Base-by-base conservation (phyloP, 2,113 vertebrate species). In the Chloebia gouldiae region DNA sequence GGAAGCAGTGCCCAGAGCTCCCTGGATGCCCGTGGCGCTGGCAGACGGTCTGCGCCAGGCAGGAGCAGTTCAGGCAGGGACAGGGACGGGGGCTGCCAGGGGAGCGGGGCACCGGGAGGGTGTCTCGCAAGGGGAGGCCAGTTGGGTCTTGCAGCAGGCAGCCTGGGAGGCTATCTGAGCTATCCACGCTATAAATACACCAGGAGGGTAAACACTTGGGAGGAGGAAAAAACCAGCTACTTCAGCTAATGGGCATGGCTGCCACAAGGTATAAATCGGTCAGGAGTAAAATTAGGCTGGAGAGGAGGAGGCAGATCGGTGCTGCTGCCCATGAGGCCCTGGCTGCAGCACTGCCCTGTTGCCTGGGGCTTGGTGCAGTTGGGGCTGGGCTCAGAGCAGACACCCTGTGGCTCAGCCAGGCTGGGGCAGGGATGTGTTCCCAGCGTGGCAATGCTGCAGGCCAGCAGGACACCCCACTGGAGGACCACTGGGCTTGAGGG, bases 271-370 rank as follows among this genome's bases (percentile, higher is more conserved):
- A 87, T 81, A 47, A 87, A 85, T 77, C 2, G 44, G 53, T 81
- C 69, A 57, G 65, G 69, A 86, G 87, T 94, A 94, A 95, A 96
- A 89, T 89, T 75, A 88, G 81, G 90, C 82, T 80, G 82, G 63
- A 72, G 85, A 80, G n/a, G 49, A 68, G 90, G 19, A 75, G 75
- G 79, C 64, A 54, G 68, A n/a, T 79, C 0, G 4, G 80, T 60
- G 64, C 64, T 65, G 81, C 75, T 56, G 78, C 68, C 80, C 1
- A 4, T 0, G 2, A 57, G 81, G 70, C 44, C 75, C 45, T 1
- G 4, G 57, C 79, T 88, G 83, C 31, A 0, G 50, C 4, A 1
- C 75, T 78, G 91, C 56, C 70, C 65, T n/a, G 2, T 71, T 0
- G 0, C n/a, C 60, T 1, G 8, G 27, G 50, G 35, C 50, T 91